phyloP scores from a whole-genome alignment of 2,113 vertebrate genomes.

The Albula goreensis region DNA sequence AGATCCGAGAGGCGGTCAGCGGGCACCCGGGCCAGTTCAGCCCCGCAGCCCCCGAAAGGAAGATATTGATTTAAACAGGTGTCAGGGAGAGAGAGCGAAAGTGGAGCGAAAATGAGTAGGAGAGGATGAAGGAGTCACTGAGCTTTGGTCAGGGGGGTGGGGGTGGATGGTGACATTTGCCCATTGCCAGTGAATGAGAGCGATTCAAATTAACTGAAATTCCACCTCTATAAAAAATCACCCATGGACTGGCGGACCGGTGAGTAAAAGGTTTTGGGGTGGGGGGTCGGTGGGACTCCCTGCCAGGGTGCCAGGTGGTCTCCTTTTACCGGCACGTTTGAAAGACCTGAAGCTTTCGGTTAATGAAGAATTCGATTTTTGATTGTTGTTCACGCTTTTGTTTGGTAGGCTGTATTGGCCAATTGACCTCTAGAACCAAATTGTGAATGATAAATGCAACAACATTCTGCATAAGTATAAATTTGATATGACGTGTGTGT shows the following conservation, averaged over 20 bases:
- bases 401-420: too few relatives aligned
- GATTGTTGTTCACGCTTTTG: too few relatives aligned
- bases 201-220: slow-evolving; percentile 87
- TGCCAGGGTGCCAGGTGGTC: too few relatives aligned
- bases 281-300: too few relatives aligned
- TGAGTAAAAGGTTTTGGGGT: too few relatives aligned
- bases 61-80: slow-evolving; percentile 99
- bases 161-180: slow-evolving; percentile 92
- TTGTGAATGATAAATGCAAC: too few relatives aligned
- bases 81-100: slow-evolving; percentile 98
- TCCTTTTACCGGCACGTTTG: too few relatives aligned
- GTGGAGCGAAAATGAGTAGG: slow-evolving; percentile 99
- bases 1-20: slow-evolving; percentile 99
- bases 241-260: background rate
- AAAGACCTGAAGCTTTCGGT: too few relatives aligned
- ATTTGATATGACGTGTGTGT: too few relatives aligned
- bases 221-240: slow-evolving; percentile 12
- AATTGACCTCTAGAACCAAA: too few relatives aligned
- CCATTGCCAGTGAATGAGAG: slow-evolving; percentile 91
- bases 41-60: slow-evolving; percentile 96
- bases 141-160: slow-evolving; percentile 67
- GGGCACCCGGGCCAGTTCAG: slow-evolving; percentile 93
- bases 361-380: too few relatives aligned
- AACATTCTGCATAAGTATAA: too few relatives aligned
- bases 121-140: slow-evolving; percentile 85